Base-by-base conservation (phyloP, 2,888 invertebrate genomes). In the Adelognathus sp. region DNA sequence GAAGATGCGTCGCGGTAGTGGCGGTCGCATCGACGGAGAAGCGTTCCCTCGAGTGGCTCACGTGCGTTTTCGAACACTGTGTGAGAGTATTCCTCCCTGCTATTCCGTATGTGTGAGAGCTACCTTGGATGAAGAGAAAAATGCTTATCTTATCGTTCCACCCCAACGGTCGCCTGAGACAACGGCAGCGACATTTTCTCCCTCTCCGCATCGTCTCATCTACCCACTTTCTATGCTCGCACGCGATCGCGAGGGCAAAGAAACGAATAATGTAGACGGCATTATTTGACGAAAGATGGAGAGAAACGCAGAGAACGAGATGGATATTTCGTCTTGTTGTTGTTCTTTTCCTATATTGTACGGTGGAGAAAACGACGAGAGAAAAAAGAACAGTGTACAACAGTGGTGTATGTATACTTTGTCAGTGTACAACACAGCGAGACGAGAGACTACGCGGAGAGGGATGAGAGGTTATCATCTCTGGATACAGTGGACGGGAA, bases 251-350 rank as follows among this genome's bases (percentile, higher is more conserved):
- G 64, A 56, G 69, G 31, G 64, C 69, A 76, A 85, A 80, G 75
- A 73, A 84, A 78, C 76, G 79, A 67, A 77, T 79, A 82, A 81
- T 73, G 70, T 54, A 75, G 46, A 54, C 14, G 54, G 69, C 14
- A 66, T 72, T 80, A 72, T 79, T 78, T 80, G 80, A 73, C 71
- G 60, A 71, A 56, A 66, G 36, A 41, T 46, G 61, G 56, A 71
- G 79, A 24, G 29, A 9, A 3, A n/a, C 9, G 36, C 36, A 36
- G 11, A 36, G 9, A 18, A n/a, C n/a, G n/a, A n/a, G n/a, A n/a
- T n/a, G n/a, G n/a, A n/a, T n/a, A n/a, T n/a, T n/a, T n/a, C n/a
- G n/a, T n/a, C n/a, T n/a, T n/a, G n/a, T n/a, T n/a, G n/a, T n/a
- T n/a, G n/a, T n/a, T n/a, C n/a, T n/a, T n/a, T n/a, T n/a, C n/a